A percentile compares a stretch with the other conserved stretches of the same genome.
Conservation (phyloP, 1,140 invertebrate genomes). For the Ephestia elutella region DNA sequence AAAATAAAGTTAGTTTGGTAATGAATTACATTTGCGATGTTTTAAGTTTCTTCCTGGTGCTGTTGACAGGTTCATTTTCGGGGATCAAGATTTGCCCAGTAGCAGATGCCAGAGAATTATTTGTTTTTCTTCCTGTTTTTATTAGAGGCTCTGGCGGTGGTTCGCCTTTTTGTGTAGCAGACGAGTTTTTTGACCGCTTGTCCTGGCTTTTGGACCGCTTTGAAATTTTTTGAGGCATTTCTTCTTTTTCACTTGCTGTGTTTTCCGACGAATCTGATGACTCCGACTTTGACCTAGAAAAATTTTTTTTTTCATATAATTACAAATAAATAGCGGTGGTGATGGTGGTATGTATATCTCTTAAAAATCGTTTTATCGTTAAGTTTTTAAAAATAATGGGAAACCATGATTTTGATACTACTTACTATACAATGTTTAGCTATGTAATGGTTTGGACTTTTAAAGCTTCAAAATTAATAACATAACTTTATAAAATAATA, state of each 20-base stretch:
- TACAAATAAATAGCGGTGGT: too few species aligned
- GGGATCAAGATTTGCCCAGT: constrained; percentile 88
- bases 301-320: too few species aligned
- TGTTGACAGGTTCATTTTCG: constrained; percentile 61
- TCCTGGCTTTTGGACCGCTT: constrained; percentile 38
- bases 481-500: too few species aligned
- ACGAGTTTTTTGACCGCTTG: constrained; percentile 56
- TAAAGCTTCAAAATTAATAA: too few species aligned
- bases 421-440: too few species aligned
- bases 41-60: constrained; percentile 77
- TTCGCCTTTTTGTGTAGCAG: constrained; percentile 65
- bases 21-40: constrained; percentile 79
- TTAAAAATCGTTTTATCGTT: too few species aligned
- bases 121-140: constrained; percentile 85
- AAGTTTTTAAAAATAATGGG: too few species aligned
- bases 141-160: constrained; percentile 63
- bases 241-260: constrained; percentile 42
- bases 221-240: constrained; percentile 51
- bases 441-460: too few species aligned
- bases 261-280: constrained; percentile 48
- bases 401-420: too few species aligned
- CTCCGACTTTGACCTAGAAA: constrained; percentile 39
- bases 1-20: background rate
- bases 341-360: too few species aligned
- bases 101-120: constrained; percentile 88